Evolutionary conservation across 1,140 invertebrate species (phyloP).

Genomic region (Copidosoma floridanum): DNA sequence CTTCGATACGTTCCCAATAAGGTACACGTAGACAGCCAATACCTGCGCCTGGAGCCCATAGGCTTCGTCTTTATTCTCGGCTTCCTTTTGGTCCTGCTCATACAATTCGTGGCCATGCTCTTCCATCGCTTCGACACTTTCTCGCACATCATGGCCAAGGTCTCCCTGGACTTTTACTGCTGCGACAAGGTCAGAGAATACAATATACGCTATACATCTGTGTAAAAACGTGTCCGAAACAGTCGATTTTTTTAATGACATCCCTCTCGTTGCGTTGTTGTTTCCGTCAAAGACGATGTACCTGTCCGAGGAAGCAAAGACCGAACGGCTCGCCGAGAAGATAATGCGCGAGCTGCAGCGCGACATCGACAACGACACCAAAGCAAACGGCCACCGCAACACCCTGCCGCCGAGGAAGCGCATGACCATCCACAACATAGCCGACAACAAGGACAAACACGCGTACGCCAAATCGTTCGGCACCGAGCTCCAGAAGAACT

Average conservation of each 20-base stretch:
- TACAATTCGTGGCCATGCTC: conserved; percentile 84
- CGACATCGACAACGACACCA: conserved; percentile 45
- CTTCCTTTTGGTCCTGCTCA: conserved; percentile 58
- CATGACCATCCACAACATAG: conserved; percentile 39
- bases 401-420: conserved; percentile 33
- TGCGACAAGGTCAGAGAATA: conserved; percentile 34
- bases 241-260: too few species aligned
- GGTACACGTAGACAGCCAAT: conserved; percentile 57
- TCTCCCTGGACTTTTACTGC: conserved; percentile 30
- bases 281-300: conserved; percentile 53
- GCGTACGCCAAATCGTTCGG: neutral
- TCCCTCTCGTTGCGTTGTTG: too few species aligned
- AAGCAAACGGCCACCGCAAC: conserved; percentile 30
- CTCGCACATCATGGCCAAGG: conserved; percentile 77
- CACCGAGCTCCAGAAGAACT: neutral
- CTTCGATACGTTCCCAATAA: conserved; percentile 31
- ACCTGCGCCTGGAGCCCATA: conserved; percentile 65
- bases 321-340: conserved; percentile 61
- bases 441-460: conserved; percentile 4
- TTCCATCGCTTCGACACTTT: conserved; percentile 82
- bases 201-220: too few species aligned
- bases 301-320: conserved; percentile 55
- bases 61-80: conserved; percentile 47
- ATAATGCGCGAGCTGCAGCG: conserved; percentile 64
- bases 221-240: too few species aligned